Base-by-base conservation (phyloP, 64 coral and sea anemone genomes). In the Dendronephthya gigantea region DNA sequence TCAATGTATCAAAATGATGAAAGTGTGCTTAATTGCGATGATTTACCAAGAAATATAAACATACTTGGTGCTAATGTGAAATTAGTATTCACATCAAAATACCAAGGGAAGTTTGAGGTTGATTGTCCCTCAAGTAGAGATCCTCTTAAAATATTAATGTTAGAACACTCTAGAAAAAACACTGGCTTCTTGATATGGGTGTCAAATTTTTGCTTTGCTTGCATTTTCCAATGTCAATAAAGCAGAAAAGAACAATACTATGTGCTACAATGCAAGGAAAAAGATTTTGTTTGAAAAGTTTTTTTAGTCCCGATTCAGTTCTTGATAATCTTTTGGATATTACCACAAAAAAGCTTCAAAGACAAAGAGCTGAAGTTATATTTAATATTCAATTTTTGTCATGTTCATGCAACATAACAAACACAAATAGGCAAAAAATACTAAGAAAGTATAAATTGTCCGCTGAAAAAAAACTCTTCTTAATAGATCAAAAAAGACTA, bases 1-100 rank as follows among this genome's bases (percentile, higher is more conserved):
- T 87, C 87, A 36, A 91, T 87, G 83, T 49, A 72, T 47, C 87
- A 85, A 86, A 39, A 51, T 0, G 86, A 87, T 47, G 86, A 68
- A 58, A 86, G 83, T 33, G n/a, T 55, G 50, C 49, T 66, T n/a
- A 87, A 9, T 25, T 87, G 22, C 29, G 87, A 55, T 55, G 17
- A 55, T 17, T 55, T 55, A 55, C 50, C 50, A 55, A 55, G 17
- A 55, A 55, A 17, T 55, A 55, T 55, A 55, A 55, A 55, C 17
- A 82, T 82, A 30, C 39, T 22, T 82, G 79, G 38, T 82, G 79
- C 28, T 82, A 17, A 34, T 82, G 39, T 82, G 31, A 34, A 30
- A 35, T 35, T 82, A 35, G 31, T 29, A 17, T 39, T 34, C 39
- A 35, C 19, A 22, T 82, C 38, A 35, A 37, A 82, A 39, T 35